These are phyloP conservation scores for Chelonia mydas DNA, from an alignment of 2,797 vertebrate genomes.

Conservation along the genomic window DNA sequence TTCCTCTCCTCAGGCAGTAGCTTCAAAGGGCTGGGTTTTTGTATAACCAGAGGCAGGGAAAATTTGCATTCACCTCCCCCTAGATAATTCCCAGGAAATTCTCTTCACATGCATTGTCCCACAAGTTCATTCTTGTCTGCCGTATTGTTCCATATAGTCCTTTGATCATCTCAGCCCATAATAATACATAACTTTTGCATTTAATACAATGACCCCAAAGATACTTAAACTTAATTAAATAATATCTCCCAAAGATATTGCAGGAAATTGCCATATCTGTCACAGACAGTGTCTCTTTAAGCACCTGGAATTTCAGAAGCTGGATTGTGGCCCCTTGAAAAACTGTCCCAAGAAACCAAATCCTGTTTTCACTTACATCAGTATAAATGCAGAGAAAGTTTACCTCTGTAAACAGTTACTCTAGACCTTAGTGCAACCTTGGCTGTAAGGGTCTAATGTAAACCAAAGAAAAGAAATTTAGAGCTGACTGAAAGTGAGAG, in stretches of 20 bases:
- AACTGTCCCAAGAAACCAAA: background rate
- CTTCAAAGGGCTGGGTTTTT: background rate
- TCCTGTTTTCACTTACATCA: background rate
- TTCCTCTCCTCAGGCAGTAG: background rate
- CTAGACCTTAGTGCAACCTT: background rate
- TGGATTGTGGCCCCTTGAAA: background rate
- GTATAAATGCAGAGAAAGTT: background rate
- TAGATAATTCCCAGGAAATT: background rate
- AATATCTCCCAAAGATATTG: background rate
- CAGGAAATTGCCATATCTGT: background rate
- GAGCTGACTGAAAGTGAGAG: background rate
- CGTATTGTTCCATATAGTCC: background rate
- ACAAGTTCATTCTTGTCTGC: background rate
- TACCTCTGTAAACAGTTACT: background rate
- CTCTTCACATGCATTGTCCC: background rate
- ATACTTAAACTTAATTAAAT: background rate
- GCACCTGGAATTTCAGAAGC: background rate
- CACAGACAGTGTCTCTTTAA: background rate
- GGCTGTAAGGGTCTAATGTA: background rate
- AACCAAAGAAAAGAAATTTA: background rate
- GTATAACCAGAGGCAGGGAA: background rate
- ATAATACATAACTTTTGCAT: background rate
- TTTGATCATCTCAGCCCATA: background rate
- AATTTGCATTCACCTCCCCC: background rate
- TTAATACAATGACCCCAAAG: background rate